Evolutionary conservation across 2,797 vertebrate species (phyloP).

Genomic region (Knipowitschia caucasica): DNA sequence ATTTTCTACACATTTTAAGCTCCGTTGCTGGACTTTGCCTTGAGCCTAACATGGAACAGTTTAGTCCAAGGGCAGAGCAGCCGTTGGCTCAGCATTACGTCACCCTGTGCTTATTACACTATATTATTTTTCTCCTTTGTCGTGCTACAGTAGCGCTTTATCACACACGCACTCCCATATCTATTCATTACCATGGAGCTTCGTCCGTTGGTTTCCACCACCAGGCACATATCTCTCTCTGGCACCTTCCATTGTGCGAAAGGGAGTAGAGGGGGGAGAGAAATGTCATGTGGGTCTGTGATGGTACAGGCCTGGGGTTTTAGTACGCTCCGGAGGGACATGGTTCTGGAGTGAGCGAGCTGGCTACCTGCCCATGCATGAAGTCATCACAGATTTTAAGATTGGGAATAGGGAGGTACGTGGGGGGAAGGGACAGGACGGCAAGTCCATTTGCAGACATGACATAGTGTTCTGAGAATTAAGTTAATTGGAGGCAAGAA

Average conservation of each 20-base stretch:
- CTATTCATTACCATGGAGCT: constrained; percentile 28
- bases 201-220: constrained; percentile 37
- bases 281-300: constrained; percentile 41
- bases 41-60: constrained; percentile 4
- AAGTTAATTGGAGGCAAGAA: constrained; percentile 11
- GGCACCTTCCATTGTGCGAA: constrained; percentile 47
- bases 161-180: constrained; percentile 26
- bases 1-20: not conserved
- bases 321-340: constrained; percentile 48
- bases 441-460: constrained; percentile 21
- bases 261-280: constrained; percentile 11
- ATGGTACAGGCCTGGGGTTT: constrained; percentile 37
- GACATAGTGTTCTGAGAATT: constrained; percentile 30
- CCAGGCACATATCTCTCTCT: constrained; percentile 49
- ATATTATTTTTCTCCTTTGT: not conserved
- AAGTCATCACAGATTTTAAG: constrained; percentile 58
- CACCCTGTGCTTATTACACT: not conserved
- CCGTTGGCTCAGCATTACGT: not conserved
- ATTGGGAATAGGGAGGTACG: constrained; percentile 28
- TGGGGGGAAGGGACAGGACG: constrained; percentile 11
- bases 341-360: constrained; percentile 48
- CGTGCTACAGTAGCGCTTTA: constrained; percentile 15
- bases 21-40: not conserved
- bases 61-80: constrained; percentile 17
- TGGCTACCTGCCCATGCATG: constrained; percentile 62